These are phyloP conservation scores for Apostichopus leukothele DNA, from an alignment of 53 echinoderm and acorn worm genomes.

Conservation along the genomic window DNA sequence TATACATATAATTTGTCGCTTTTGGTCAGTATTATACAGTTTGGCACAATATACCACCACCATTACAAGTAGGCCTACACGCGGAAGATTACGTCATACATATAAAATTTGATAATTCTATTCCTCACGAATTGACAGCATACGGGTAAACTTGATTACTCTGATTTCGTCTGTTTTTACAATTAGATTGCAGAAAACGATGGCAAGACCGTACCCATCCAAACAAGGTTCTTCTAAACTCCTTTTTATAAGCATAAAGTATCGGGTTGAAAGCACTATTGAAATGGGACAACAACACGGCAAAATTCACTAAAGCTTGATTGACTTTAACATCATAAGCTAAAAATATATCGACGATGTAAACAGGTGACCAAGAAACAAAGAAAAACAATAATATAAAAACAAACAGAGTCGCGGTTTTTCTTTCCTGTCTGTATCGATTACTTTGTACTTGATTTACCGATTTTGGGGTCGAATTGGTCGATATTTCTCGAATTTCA, in stretches of 20 bases:
- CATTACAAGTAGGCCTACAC: no score
- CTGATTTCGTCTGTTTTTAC: neutral
- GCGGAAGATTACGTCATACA: no score
- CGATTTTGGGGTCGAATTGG: neutral
- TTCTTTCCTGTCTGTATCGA: conserved; percentile 46
- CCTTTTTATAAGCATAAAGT: conserved; percentile 55
- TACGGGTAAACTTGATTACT: conserved; percentile 27
- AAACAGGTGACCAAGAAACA: conserved; percentile 59
- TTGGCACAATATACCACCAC: no score
- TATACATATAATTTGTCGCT: no score
- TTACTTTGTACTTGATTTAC: conserved; percentile 10
- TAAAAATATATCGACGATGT: conserved; percentile 51
- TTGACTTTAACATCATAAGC: conserved; percentile 49
- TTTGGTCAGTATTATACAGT: no score
- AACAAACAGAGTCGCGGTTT: conserved; percentile 56
- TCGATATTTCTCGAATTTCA: neutral
- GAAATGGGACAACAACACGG: conserved; percentile 59
- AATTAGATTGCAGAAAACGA: conserved; percentile 9
- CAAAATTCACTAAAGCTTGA: conserved; percentile 55
- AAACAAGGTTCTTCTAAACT: conserved; percentile 50
- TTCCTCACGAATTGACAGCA: neutral
- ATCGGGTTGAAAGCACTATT: conserved; percentile 68
- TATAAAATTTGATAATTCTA: no score
- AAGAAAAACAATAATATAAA: conserved; percentile 59
- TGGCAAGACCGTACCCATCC: conserved; percentile 7